phyloP scores from a whole-genome alignment of 2,113 vertebrate species.

The Corythornis vintsioides region DNA sequence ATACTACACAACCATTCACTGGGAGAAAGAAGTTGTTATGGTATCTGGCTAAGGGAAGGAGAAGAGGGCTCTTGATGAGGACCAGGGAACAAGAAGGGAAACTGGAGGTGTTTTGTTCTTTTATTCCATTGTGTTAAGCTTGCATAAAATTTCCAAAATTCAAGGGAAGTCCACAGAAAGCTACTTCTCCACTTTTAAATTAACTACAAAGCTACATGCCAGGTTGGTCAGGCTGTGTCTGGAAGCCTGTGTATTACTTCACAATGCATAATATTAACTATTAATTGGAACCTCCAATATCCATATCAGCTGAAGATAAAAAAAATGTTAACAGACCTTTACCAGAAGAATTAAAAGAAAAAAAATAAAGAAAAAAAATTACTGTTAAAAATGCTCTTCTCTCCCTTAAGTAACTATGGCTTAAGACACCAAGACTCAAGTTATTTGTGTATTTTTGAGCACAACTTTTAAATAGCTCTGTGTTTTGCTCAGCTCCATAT shows the following conservation, averaged over 20 bases:
- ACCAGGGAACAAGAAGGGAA: background rate
- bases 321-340: background rate
- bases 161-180: background rate
- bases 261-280: background rate
- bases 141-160: background rate
- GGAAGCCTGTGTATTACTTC: background rate
- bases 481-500: background rate
- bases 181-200: background rate
- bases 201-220: background rate
- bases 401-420: background rate
- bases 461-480: background rate
- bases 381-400: background rate
- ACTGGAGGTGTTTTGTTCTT: background rate
- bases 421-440: background rate
- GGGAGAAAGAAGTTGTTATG: background rate
- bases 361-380: background rate
- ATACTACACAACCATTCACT: background rate
- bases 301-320: background rate
- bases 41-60: background rate
- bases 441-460: background rate
- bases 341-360: background rate
- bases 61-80: background rate
- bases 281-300: background rate
- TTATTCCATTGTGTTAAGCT: background rate
- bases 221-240: background rate